Conservation (phyloP, 2,797 vertebrate species). For the Oryzias sinensis region DNA sequence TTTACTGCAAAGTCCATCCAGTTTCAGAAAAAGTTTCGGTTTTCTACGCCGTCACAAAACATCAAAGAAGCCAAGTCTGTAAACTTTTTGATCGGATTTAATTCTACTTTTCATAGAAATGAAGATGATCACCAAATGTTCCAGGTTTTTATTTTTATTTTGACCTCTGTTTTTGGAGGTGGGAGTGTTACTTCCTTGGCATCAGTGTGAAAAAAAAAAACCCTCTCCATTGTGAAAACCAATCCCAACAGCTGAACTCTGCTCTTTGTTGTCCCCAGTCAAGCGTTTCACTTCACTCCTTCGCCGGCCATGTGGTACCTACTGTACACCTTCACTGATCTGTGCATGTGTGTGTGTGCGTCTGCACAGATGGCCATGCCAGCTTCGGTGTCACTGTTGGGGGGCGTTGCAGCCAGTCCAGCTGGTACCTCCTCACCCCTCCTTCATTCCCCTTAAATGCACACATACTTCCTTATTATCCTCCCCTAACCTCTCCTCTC, state of each 20-base stretch:
- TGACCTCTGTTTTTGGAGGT: not conserved
- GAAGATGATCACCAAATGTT: no score
- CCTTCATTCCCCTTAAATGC: not conserved
- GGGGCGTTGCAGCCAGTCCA: slow-evolving; percentile 60
- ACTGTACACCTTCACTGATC: slow-evolving; percentile 44
- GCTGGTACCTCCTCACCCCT: slow-evolving; percentile 59
- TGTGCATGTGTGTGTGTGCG: slow-evolving; percentile 19
- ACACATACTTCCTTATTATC: slow-evolving; percentile 26
- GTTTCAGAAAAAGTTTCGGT: no score
- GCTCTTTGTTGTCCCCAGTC: slow-evolving; percentile 22
- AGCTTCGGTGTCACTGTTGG: slow-evolving; percentile 68
- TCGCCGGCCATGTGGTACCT: slow-evolving; percentile 36
- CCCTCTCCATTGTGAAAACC: not conserved
- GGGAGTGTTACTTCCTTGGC: not conserved
- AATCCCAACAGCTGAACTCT: slow-evolving; percentile 20
- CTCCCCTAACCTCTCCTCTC: slow-evolving; percentile 40
- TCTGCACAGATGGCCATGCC: slow-evolving; percentile 74
- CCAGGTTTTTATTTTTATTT: no score
- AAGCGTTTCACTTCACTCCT: slow-evolving; percentile 33
- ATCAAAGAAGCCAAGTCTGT: no score
- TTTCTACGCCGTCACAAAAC: no score
- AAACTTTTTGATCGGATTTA: no score
- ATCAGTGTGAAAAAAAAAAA: not conserved
- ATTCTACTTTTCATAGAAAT: no score
- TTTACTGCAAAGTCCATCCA: no score